These are phyloP conservation scores for Champsocephalus gunnari DNA, from an alignment of 2,797 vertebrate species.

Conservation along the genomic window DNA sequence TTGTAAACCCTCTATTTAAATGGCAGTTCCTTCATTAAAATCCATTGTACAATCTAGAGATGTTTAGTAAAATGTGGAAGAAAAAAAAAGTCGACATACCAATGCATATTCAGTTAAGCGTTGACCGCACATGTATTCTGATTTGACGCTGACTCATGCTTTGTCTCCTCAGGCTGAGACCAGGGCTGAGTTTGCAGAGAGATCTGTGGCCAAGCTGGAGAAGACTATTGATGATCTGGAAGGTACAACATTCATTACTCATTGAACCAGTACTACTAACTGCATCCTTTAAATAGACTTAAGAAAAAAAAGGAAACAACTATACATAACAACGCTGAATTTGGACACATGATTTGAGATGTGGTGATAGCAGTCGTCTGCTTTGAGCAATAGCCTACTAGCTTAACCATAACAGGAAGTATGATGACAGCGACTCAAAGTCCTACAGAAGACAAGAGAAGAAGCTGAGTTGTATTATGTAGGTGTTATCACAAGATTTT, in stretches of 20 bases:
- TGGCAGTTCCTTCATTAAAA: neutral
- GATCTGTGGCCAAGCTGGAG: slow-evolving; percentile 97
- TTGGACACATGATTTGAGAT: neutral
- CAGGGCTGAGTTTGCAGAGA: slow-evolving; percentile 94
- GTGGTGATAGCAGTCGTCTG: neutral
- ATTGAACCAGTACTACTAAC: neutral
- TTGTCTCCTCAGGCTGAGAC: slow-evolving; percentile 90
- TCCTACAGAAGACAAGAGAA: too few relatives aligned
- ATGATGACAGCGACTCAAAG: too few relatives aligned
- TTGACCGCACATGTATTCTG: neutral
- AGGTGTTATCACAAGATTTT: too few relatives aligned
- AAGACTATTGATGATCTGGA: slow-evolving; percentile 98
- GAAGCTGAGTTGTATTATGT: too few relatives aligned
- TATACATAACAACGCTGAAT: neutral
- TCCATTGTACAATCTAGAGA: neutral
- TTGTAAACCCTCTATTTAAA: neutral
- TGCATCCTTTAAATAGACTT: neutral
- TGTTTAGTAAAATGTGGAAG: neutral
- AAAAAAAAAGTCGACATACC: neutral
- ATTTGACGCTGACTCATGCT: neutral
- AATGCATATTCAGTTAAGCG: neutral
- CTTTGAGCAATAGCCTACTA: too few relatives aligned
- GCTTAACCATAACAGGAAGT: too few relatives aligned
- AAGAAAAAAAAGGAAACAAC: neutral
- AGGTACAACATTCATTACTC: slow-evolving; percentile 81